These are phyloP conservation scores for Ctenopoma kingsleyae DNA, from an alignment of 2,797 vertebrate genomes.

Conservation along the genomic window DNA sequence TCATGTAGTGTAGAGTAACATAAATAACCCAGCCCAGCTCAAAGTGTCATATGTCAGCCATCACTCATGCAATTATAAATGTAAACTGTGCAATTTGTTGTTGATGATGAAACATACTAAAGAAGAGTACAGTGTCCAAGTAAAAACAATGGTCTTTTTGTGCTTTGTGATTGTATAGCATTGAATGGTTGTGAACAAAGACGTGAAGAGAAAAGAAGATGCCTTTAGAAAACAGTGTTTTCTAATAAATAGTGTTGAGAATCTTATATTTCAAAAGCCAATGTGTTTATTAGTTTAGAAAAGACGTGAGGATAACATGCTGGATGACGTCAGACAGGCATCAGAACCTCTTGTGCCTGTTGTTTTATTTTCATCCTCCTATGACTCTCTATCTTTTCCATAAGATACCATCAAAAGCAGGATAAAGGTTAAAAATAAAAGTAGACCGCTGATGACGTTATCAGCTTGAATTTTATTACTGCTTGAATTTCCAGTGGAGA, in stretches of 20 bases:
- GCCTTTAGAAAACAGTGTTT: conserved; percentile 23
- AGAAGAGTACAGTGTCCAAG: not conserved
- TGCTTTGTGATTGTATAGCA: conserved; percentile 27
- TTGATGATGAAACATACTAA: conserved; percentile 20
- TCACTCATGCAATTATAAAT: conserved; percentile 48
- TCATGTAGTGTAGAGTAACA: conserved; percentile 43
- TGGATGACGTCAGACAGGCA: not conserved
- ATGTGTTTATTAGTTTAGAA: conserved; percentile 18
- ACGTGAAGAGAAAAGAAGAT: not conserved
- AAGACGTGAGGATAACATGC: conserved; percentile 9
- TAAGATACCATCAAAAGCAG: conserved; percentile 25
- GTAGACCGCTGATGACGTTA: conserved; percentile 2
- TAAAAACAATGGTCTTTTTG: conserved; percentile 20
- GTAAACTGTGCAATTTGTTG: conserved; percentile 26
- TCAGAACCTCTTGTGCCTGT: not conserved
- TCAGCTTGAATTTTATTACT: not conserved
- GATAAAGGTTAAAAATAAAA: conserved; percentile 5
- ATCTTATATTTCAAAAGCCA: conserved; percentile 24
- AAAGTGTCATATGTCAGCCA: conserved; percentile 53
- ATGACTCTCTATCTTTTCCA: conserved; percentile 14
- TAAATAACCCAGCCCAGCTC: conserved; percentile 58
- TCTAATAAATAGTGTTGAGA: conserved; percentile 23
- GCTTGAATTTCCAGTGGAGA: not conserved
- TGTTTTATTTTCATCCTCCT: conserved; percentile 24
- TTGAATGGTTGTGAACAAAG: conserved; percentile 21